Base-by-base conservation (phyloP, 2,888 invertebrate species). In the Pharmacophagus antenor region DNA sequence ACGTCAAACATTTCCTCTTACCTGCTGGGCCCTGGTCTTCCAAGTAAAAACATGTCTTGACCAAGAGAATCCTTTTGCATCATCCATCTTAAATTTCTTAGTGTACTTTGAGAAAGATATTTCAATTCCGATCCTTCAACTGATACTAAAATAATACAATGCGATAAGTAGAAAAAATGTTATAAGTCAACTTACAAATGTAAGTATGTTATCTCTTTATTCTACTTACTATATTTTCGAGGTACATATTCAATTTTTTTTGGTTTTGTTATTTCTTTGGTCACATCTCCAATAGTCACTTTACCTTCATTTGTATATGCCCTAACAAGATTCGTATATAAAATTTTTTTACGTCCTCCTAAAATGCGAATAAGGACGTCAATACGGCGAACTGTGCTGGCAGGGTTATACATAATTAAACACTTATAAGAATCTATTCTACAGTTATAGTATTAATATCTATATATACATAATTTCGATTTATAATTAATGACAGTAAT, bases 1-100 rank as follows among this genome's bases (percentile, higher is more conserved):
- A 18, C 8, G n/a, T n/a, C 18, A 6, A 20, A 44, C 8, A 44
- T 8, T n/a, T 23, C 15, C 22, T 6, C 51, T 42, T 64, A 90
- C 91, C 91, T 84, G 76, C 93, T 89, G 0, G 96, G 94, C 0
- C 99, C 99, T 7, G 99, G 99, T 23, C 95, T 93, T 0, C 99
- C 99, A 62, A 99, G 93, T 37, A 99, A 89, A 81, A 99, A 99
- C 88, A 99, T 96, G 77, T 99, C 99, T 83, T 99, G 99, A 0
- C 96, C 95, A 3, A 99, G 87, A 22, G 94, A 78, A 82, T 99
- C 98, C 80, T 99, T 99, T 79, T 99, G 98, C 89, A 98, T 93
- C 94, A 99, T 97, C 99, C 99, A 99, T 92, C 96, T 92, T 69
- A 99, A 85, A 79, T 98, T 96, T 63, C 94, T 93, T 5, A 97